Conservation (phyloP, 2,113 vertebrate species). For the Mixornis gularis region DNA sequence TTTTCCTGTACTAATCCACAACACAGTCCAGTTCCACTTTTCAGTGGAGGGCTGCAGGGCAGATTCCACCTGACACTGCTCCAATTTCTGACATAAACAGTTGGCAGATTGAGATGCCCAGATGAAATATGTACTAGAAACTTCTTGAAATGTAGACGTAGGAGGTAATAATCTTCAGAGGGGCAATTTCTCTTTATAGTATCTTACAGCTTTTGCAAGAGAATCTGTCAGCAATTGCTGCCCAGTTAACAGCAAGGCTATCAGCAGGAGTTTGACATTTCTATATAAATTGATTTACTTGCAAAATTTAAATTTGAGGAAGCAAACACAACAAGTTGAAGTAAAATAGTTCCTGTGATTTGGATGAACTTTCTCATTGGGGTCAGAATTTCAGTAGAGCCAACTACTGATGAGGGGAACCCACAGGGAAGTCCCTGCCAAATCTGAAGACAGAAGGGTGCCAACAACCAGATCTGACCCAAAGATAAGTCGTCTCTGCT, state of each 20-base stretch:
- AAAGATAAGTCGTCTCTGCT: not conserved
- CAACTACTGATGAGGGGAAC: rapidly evolving
- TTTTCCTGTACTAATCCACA: not conserved
- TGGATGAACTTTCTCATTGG: not conserved
- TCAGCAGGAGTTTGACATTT: not conserved
- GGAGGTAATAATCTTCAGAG: not conserved
- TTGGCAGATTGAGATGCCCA: not conserved
- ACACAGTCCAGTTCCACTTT: not conserved
- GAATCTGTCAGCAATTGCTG: not conserved
- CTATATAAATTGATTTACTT: not conserved
- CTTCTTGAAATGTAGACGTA: not conserved
- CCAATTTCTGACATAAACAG: not conserved
- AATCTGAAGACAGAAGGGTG: not conserved
- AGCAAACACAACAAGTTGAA: not conserved
- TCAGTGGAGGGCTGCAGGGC: not conserved
- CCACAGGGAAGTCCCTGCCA: not conserved
- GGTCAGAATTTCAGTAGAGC: not conserved
- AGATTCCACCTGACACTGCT: not conserved
- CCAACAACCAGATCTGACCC: not conserved
- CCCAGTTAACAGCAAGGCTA: not conserved
- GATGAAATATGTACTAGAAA: not conserved
- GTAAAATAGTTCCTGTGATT: not conserved
- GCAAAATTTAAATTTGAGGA: not conserved
- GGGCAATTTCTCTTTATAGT: not conserved
- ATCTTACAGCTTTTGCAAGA: not conserved